Base-by-base conservation (phyloP, 2,797 vertebrate genomes). In the Synanceia verrucosa region DNA sequence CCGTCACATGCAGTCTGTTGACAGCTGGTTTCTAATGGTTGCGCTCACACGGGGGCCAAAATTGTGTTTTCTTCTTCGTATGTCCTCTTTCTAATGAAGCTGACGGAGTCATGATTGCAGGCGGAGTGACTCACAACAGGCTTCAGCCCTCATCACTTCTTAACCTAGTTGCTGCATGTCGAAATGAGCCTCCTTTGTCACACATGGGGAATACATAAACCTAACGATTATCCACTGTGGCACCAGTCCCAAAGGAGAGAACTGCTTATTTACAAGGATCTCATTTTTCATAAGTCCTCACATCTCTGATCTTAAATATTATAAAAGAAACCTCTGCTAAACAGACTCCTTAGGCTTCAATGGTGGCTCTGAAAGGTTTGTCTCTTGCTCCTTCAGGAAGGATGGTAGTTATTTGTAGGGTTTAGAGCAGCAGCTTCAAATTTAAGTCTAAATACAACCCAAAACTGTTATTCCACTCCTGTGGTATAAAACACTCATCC, bases 11-110 rank as follows among this genome's bases (percentile, higher is more conserved):
- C 33, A 47, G 34, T 68, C 65, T 78, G 74, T 64, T 73, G 79
- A 80, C 79, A 79, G 76, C 82, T 82, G 71, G 23, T 78, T 83
- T 65, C 39, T 70, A 71, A 75, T 65, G 76, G 53, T 28, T 6
- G 8, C 1, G 0, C 55, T 68, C 47, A n/a, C 57, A 60, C 5
- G 2, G 12, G 65, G 67, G 58, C 23, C 41, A 39, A 62, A 73
- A 58, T 59, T 2, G 33, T 4, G 23, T 68, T 69, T 61, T 44
- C 37, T 68, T 34, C 65, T 56, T 28, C 36, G 53, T 74, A 39
- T 18, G 53, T 56, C 44, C 62, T 62, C 9, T 44, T 59, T 55
- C 47, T 18, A 48, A 64, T 7, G 12, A 69, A 65, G 63, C 46
- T 57, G 64, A 76, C 61, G 31, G 41, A 26, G 43, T 4, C 41